Base-by-base conservation (phyloP, 2,113 vertebrate genomes). In the Triplophysa tibetana region DNA sequence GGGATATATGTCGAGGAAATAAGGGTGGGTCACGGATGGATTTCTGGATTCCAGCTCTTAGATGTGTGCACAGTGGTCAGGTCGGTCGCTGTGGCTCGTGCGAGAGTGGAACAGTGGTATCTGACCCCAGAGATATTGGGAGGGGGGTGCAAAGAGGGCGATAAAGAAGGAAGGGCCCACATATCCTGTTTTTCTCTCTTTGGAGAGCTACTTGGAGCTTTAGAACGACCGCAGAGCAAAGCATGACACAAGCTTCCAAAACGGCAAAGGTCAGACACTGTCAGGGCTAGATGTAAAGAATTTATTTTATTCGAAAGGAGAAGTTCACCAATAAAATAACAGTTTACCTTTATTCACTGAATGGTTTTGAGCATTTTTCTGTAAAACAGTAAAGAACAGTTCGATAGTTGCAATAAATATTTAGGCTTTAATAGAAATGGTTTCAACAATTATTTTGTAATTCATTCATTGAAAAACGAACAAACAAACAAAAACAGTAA, bases 151-250 rank as follows among this genome's bases (percentile, higher is more conserved):
- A 75, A 56, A 80, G 80, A 78, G 61, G 48, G 75, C 62, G 60
- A 63, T 72, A 50, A 41, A 26, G 83, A 33, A 84, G 69, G 68
- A 79, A 84, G 75, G 69, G 75, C 69, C 50, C 80, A 81, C 29
- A 17, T 76, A 77, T 87, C 88, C 87, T 91, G 88, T 85, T 89
- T 85, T 90, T 84, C 84, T 83, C 60, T 66, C 76, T 88, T 77
- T 61, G 63, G 66, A 76, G 75, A 76, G 78, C 43, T 54, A 64
- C 77, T 45, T 66, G 48, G 60, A 78, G 77, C 78, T 80, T 63
- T 24, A 64, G 70, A 48, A 26, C 19, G 3, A 52, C 29, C 60
- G 19, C 76, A 82, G 13, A 33, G 61, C 50, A 19, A 26, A 10
- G 66, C 3, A 48, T 70, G 63, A 78, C 80, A 70, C 65, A 80